Evolutionary conservation across 2,113 vertebrate genomes (phyloP), one percentile per base, ranked within the genome.

Genomic region (Pomatostomus ruficeps): DNA sequence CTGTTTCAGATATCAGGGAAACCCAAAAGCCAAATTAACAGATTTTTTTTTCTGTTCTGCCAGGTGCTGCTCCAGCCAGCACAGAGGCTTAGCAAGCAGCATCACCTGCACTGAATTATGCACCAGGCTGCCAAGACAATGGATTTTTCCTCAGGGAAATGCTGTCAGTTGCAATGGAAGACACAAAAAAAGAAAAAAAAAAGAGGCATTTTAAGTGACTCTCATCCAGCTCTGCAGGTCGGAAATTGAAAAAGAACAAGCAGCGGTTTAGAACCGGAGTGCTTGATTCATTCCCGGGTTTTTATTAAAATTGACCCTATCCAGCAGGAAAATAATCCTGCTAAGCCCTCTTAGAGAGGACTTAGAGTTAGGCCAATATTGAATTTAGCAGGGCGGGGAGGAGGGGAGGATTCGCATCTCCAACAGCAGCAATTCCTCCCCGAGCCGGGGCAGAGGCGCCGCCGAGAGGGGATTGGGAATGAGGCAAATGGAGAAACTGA

Each of bases 271-370:
- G 22, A 81, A 66, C 2, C 1, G 48, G 36, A 57, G 18, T 17
- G 4, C 12, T 35, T 88, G 43, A 76, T 62, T 73, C 77, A 43
- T 35, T 76, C 38, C 28, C 21, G 21, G 24, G 5, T 54, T 89
- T 73, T 81, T 72, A 93, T 91, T 88, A 93, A 95, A 93, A 96
- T 52, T 92, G 96, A 95, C 91, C 67, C 66, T 87, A 83, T 94
- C 58, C 49, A 55, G 42, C 43, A 88, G 14, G 54, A 88, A 93
- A 93, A 88, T 91, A 96, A 95, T 93, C 91, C 84, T 42, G 33
- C 66, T 96, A 95, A 91, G 26, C 54, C 80, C 87, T 96, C 87
- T 95, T 95, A 95, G 24, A 54, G 43, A 28, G 38, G 81, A 57
- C 74, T 97, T 93, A 51, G 12, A 88, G 85, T 66, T 66, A 94